Percentiles rank a stretch among this genome's conserved stretches.
phyloP scores from a whole-genome alignment of 2,797 vertebrate species.

The Gouania willdenowi region DNA sequence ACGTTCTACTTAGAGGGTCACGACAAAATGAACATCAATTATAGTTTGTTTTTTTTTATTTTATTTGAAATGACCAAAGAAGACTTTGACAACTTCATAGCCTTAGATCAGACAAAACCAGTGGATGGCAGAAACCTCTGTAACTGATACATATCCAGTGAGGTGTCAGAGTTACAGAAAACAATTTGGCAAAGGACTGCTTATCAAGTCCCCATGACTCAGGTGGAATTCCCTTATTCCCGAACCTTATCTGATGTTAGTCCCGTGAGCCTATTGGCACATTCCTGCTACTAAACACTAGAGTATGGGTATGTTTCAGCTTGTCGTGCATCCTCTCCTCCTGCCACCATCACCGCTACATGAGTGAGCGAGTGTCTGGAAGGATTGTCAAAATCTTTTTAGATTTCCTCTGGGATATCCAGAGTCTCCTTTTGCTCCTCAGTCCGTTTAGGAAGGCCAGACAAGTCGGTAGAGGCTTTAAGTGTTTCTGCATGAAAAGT shows the following conservation, averaged over 20 bases:
- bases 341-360: constrained; percentile 35
- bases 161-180: constrained; percentile 27
- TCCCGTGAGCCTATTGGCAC: constrained; percentile 46
- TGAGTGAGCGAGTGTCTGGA: constrained; percentile 56
- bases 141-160: too few species aligned
- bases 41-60: too few species aligned
- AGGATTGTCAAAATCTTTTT: constrained; percentile 37
- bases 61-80: too few species aligned
- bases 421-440: constrained; percentile 10
- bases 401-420: constrained; percentile 52
- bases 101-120: too few species aligned
- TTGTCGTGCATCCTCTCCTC: constrained; percentile 7
- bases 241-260: constrained; percentile 55
- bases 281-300: constrained; percentile 44
- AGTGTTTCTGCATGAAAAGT: constrained; percentile 3
- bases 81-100: too few species aligned
- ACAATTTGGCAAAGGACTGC: constrained; percentile 37
- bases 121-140: too few species aligned
- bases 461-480: constrained; percentile 1
- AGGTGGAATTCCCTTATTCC: constrained; percentile 52
- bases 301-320: constrained; percentile 31
- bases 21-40: too few species aligned
- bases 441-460: constrained; percentile 35
- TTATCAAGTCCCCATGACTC: constrained; percentile 56
- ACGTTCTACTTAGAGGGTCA: too few species aligned